Evolutionary conservation across 2,888 invertebrate genomes (phyloP).

Genomic region (Rhogogaster chlorosoma): DNA sequence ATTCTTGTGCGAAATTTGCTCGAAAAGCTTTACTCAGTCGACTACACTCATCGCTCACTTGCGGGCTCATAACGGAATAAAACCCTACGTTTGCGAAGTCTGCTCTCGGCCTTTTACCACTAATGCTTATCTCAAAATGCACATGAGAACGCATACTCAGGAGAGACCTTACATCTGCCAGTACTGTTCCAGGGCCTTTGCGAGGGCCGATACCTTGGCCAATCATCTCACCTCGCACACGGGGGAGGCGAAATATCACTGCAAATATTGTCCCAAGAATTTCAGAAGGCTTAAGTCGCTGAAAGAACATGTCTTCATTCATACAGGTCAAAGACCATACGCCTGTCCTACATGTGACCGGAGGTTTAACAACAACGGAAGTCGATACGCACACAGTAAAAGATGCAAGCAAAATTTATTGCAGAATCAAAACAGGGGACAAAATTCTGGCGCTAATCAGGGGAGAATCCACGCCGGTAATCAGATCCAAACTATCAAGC

Average conservation of each 20-base stretch:
- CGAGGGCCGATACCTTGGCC: constrained; percentile 74
- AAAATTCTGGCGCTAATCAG: constrained; percentile 54
- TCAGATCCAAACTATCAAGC: constrained; percentile 64
- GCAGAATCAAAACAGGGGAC: constrained; percentile 64
- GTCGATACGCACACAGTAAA: constrained; percentile 75
- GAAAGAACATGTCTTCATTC: constrained; percentile 76
- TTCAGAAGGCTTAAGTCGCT: constrained; percentile 74
- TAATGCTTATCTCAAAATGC: constrained; percentile 76
- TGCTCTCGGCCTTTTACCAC: constrained; percentile 75
- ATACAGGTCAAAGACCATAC: constrained; percentile 76
- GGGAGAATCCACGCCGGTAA: constrained; percentile 48
- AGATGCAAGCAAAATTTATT: constrained; percentile 74
- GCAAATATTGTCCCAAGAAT: constrained; percentile 75
- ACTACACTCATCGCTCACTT: constrained; percentile 75
- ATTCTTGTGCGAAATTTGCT: constrained; percentile 75
- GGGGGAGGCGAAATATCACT: constrained; percentile 76
- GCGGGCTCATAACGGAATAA: constrained; percentile 75
- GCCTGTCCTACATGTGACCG: constrained; percentile 76
- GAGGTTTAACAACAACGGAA: constrained; percentile 75
- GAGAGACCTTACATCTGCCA: constrained; percentile 76
- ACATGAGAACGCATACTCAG: constrained; percentile 76
- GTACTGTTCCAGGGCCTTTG: constrained; percentile 74
- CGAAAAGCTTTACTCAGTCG: constrained; percentile 76
- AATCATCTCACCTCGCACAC: constrained; percentile 76
- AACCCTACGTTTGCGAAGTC: constrained; percentile 75